Conservation (phyloP, 1,140 invertebrate genomes). For the Cotesia glomerata region DNA sequence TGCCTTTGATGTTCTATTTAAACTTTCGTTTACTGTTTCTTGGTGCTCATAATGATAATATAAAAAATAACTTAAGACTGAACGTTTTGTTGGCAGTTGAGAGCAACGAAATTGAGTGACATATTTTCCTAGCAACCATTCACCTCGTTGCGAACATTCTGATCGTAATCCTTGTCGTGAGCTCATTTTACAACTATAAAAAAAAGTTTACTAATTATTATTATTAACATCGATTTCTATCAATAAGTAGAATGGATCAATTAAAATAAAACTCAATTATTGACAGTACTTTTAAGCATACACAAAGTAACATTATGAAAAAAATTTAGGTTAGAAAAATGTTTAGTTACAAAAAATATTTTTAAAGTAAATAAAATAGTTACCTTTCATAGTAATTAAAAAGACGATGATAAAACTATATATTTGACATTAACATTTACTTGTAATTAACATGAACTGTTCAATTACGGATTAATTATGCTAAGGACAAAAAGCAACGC, state of each 20-base stretch:
- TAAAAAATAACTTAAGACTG: conserved; percentile 9
- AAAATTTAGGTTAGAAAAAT: not conserved
- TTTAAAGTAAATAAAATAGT: not conserved
- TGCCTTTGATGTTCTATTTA: not conserved
- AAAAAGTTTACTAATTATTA: not conserved
- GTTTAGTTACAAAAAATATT: not conserved
- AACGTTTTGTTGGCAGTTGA: not conserved
- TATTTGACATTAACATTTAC: not conserved
- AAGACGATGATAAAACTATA: not conserved
- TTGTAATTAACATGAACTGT: not conserved
- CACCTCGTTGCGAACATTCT: too few species aligned
- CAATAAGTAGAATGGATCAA: too few species aligned
- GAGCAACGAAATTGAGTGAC: too few species aligned
- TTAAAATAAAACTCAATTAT: too few species aligned
- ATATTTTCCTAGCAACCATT: too few species aligned
- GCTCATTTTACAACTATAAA: too few species aligned
- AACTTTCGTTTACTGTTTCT: conserved; percentile 1
- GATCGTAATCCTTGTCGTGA: too few species aligned
- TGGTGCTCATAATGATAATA: conserved; percentile 10
- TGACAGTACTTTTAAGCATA: too few species aligned
- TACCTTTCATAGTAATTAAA: not conserved
- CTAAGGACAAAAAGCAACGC: not conserved
- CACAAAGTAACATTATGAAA: too few species aligned
- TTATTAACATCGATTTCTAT: too few species aligned
- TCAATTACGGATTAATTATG: not conserved